Conservation (phyloP, 30 jellyfish, hydroid and myxozoan genomes). For the Cassiopea xamachana region DNA sequence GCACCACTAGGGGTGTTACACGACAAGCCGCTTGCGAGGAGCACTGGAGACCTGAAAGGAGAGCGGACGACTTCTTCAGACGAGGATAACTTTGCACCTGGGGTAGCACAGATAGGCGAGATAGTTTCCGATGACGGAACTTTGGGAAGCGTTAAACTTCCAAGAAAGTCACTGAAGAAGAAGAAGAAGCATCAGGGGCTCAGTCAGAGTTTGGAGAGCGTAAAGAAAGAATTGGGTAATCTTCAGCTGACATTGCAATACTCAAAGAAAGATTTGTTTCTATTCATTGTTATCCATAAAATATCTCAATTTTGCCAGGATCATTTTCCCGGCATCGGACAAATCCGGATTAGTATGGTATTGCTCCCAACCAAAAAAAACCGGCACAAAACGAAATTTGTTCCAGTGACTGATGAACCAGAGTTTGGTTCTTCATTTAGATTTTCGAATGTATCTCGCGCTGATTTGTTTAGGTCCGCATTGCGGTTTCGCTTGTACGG, state of each 20-base stretch:
- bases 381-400: slow-evolving; percentile 79
- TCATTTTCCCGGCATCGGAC: slow-evolving; percentile 40
- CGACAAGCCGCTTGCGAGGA: slow-evolving; percentile 12
- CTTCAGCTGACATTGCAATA: slow-evolving; percentile 71
- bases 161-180: not conserved
- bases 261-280: slow-evolving; percentile 71
- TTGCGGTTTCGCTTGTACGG: slow-evolving; percentile 92
- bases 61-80: slow-evolving; percentile 29
- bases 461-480: slow-evolving; percentile 78
- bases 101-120: slow-evolving; percentile 56
- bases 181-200: not conserved
- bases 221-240: slow-evolving; percentile 16
- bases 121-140: slow-evolving; percentile 5
- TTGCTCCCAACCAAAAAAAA: slow-evolving; percentile 83
- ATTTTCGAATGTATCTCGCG: slow-evolving; percentile 78
- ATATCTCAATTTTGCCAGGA: slow-evolving; percentile 14
- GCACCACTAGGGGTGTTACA: slow-evolving; percentile 4
- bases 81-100: slow-evolving; percentile 50
- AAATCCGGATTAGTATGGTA: slow-evolving; percentile 65
- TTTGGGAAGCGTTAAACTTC: not conserved
- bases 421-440: slow-evolving; percentile 70
- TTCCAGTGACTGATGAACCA: slow-evolving; percentile 45
- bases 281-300: slow-evolving; percentile 71
- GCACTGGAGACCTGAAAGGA: slow-evolving; percentile 45
- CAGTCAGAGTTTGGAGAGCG: slow-evolving; percentile 64